A percentile compares a stretch with the other conserved stretches of the same genome.
Conservation (phyloP, 2,888 invertebrate species). For the Apodemia mormo region DNA sequence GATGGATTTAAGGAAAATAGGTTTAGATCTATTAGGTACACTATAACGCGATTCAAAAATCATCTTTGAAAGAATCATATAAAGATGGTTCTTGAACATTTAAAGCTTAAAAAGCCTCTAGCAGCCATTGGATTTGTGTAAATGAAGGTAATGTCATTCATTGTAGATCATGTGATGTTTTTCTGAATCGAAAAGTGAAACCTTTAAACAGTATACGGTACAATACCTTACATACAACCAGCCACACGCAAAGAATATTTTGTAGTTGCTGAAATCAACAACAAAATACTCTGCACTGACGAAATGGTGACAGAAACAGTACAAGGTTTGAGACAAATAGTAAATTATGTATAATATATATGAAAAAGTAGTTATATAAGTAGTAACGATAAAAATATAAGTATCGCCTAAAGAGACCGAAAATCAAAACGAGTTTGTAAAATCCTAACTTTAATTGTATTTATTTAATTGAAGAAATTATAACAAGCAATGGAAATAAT, state of each 20-base stretch:
- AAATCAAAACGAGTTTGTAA: too few relatives aligned
- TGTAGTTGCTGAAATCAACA: slow-evolving; percentile 87
- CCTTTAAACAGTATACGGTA: slow-evolving; percentile 67
- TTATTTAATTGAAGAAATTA: too few relatives aligned
- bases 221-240: slow-evolving; percentile 92
- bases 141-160: slow-evolving; percentile 65
- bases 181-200: slow-evolving; percentile 67
- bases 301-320: not conserved
- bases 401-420: too few relatives aligned
- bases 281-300: slow-evolving; percentile 63
- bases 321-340: not conserved
- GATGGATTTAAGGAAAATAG: not conserved
- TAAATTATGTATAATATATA: too few relatives aligned
- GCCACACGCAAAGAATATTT: slow-evolving; percentile 92
- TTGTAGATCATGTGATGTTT: slow-evolving; percentile 66
- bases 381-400: too few relatives aligned
- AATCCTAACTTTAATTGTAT: too few relatives aligned
- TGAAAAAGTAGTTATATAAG: too few relatives aligned
- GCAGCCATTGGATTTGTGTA: slow-evolving; percentile 50
- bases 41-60: slow-evolving; percentile 24
- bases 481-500: too few relatives aligned
- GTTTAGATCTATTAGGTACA: slow-evolving; percentile 4
- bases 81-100: slow-evolving; percentile 24
- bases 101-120: slow-evolving; percentile 43
- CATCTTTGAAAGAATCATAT: slow-evolving; percentile 30